phyloP scores from a whole-genome alignment of 2,888 invertebrate species.

The Abrostola tripartita region DNA sequence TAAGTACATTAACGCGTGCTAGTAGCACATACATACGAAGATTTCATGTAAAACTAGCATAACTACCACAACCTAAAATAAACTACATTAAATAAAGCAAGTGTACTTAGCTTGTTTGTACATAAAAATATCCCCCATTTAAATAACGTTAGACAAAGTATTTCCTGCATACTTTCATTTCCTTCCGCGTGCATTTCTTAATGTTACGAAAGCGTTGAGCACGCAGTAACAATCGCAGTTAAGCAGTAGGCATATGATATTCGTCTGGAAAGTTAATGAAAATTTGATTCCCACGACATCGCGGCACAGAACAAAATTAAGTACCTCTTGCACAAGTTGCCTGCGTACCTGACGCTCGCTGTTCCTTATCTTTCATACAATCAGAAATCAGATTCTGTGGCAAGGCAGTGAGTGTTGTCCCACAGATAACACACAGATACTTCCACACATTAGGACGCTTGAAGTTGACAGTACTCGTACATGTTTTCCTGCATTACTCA shows the following conservation, averaged over 20 bases:
- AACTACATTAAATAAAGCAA: constrained; percentile 24
- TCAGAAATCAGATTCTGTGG: constrained; percentile 59
- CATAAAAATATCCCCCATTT: constrained; percentile 40
- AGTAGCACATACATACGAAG: constrained; percentile 11
- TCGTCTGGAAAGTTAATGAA: constrained; percentile 43
- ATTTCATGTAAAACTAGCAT: constrained; percentile 31
- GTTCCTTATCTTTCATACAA: constrained; percentile 53
- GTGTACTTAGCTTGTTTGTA: background rate
- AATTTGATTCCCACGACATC: constrained; percentile 53
- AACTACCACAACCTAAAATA: constrained; percentile 34
- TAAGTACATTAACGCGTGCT: constrained; percentile 16
- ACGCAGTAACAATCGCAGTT: constrained; percentile 21
- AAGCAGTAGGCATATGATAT: constrained; percentile 28
- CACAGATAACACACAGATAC: constrained; percentile 70
- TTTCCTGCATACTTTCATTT: constrained; percentile 52
- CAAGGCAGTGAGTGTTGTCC: constrained; percentile 56
- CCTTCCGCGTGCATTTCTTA: constrained; percentile 40
- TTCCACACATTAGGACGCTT: constrained; percentile 68
- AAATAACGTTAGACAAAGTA: constrained; percentile 28
- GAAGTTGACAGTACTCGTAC: constrained; percentile 66
- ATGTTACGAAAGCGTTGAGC: constrained; percentile 30
- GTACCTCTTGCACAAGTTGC: constrained; percentile 39
- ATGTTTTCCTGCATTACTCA: constrained; percentile 67
- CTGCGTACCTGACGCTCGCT: constrained; percentile 32
- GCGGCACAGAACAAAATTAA: constrained; percentile 30